Evolutionary conservation across 2,113 vertebrate genomes (phyloP), one percentile per base, ranked within the genome.

Genomic region (Pelecanoides urinatrix): DNA sequence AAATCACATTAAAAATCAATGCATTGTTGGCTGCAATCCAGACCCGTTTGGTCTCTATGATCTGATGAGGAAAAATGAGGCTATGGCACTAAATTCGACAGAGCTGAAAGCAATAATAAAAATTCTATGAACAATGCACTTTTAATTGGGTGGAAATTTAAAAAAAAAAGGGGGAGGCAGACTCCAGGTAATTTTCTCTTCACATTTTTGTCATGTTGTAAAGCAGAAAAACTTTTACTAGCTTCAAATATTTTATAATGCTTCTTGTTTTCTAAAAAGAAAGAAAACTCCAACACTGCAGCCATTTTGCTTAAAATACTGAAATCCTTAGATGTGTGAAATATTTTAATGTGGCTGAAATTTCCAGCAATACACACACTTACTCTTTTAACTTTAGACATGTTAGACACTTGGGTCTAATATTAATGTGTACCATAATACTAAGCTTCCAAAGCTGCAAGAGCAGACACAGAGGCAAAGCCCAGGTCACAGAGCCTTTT

Each of bases 91-190:
- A 74, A 84, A 67, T 63, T 38, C 10, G 4, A 56, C 27, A 78
- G 38, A 80, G 67, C 13, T 59, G 44, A 78, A 95, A 92, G 23
- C 11, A 77, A 26, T 47, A 36, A 44, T 22, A 20, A 80, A 66
- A 80, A 71, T 55, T 92, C 29, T 91, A 19, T 59, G 52, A 83
- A 42, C 18, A 59, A 34, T 21, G 44, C 5, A 50, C 44, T 89
- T 88, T 71, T 44, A 77, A 55, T 58, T 88, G 32, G 16, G 67
- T 62, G 5, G 5, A 49, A 73, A 62, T 40, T 22, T 45, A 17
- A 5, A 1, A 4, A 8, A 23, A 42, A 32, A 22, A 26, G 2
- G 29, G 2, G 12, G 6, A 63, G 23, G 7, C 7, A 20, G 20
- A 86, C 59, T 6, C 4, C 30, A 8, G 13, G 13, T 42, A 56